Evolutionary conservation across 2,888 invertebrate species (phyloP).

Genomic region (Steromphala cineraria): DNA sequence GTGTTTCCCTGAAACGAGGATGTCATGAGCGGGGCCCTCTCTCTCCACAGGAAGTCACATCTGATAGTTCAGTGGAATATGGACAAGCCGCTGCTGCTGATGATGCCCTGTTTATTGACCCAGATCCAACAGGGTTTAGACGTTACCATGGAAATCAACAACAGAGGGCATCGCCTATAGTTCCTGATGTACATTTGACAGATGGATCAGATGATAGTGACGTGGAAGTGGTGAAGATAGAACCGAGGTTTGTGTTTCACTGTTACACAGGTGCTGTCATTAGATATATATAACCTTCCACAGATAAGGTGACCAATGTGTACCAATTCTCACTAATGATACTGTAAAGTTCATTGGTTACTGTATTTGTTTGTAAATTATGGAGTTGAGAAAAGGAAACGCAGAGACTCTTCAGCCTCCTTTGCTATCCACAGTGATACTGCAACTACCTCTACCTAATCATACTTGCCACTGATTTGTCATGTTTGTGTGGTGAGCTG

Average conservation of each 20-base stretch:
- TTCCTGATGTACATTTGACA: constrained; percentile 75
- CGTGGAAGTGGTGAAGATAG: constrained; percentile 76
- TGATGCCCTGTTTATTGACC: neutral
- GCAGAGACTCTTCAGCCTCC: neutral
- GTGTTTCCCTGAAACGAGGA: neutral
- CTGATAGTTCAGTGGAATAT: neutral
- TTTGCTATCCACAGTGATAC: neutral
- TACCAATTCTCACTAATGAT: no score
- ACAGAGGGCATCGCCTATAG: constrained; percentile 44
- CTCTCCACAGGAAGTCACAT: constrained; percentile 16
- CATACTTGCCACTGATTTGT: no score
- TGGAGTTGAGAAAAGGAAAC: neutral
- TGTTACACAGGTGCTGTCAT: neutral
- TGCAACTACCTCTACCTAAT: neutral
- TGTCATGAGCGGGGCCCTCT: constrained; percentile 14
- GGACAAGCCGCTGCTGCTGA: neutral
- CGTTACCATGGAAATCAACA: constrained; percentile 12
- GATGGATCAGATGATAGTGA: constrained; percentile 77
- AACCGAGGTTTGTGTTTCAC: constrained; percentile 51
- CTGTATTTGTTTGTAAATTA: neutral
- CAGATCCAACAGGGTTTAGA: constrained; percentile 16
- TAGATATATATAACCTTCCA: no score
- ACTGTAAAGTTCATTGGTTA: neutral
- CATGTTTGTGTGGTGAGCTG: no score
- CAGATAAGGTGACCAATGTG: no score